These are phyloP conservation scores for Tinamus major DNA, from an alignment of 2,797 vertebrate genomes.

Conservation along the genomic window DNA sequence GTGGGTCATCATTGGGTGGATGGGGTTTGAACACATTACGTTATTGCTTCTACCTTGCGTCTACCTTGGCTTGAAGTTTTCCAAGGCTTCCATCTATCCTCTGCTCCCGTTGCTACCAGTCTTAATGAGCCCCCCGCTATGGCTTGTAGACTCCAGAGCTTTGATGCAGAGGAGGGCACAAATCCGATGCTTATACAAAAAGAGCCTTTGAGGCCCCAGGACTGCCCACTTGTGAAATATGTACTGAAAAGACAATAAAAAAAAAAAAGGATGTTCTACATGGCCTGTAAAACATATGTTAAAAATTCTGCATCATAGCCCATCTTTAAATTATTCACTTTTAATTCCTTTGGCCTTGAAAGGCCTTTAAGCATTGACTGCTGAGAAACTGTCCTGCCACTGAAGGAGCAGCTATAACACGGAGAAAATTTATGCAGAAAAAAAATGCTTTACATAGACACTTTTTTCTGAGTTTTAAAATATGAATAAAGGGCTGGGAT, in stretches of 20 bases:
- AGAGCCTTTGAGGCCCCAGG: slow-evolving; percentile 9
- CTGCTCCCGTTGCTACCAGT: background rate
- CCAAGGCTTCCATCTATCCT: background rate
- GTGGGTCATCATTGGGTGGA: background rate
- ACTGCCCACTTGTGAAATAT: slow-evolving; percentile 49
- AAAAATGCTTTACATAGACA: slow-evolving; percentile 9
- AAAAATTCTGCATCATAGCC: slow-evolving; percentile 57
- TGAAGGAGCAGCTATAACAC: slow-evolving; percentile 38
- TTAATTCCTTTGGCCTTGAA: slow-evolving; percentile 62
- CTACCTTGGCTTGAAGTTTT: background rate
- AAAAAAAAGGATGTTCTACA: background rate
- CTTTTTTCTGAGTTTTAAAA: slow-evolving; percentile 39
- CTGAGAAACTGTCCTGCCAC: slow-evolving; percentile 46
- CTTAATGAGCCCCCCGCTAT: slow-evolving; percentile 6
- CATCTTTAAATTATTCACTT: slow-evolving; percentile 67
- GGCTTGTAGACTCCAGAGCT: background rate
- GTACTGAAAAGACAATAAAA: slow-evolving; percentile 35
- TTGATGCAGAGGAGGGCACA: background rate
- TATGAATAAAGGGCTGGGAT: slow-evolving; percentile 30
- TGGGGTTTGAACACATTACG: background rate
- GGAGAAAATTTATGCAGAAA: slow-evolving; percentile 18
- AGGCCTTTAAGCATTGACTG: slow-evolving; percentile 53
- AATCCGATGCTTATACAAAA: slow-evolving; percentile 25
- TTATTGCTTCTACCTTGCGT: background rate
- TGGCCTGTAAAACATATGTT: slow-evolving; percentile 61